Evolutionary conservation across 2,888 invertebrate species (phyloP).

Genomic region (Cantharis rufa): DNA sequence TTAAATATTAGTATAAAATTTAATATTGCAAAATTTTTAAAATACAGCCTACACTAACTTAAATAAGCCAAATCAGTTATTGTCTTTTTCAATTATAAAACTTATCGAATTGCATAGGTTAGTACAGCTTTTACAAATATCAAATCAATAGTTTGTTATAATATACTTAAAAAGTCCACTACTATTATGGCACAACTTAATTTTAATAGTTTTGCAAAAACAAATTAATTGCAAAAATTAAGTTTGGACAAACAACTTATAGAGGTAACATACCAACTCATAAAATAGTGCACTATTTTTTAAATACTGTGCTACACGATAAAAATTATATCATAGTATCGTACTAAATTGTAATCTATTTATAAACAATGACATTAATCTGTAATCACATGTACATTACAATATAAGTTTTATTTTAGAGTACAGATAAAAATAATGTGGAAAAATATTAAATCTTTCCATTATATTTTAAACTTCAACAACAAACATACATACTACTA

Average conservation of each 20-base stretch:
- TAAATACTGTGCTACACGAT: not conserved
- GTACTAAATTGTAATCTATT: not conserved
- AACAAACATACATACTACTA: not conserved
- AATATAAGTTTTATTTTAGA: not conserved
- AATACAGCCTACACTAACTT: not conserved
- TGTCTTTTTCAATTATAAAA: not conserved
- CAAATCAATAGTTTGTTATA: not conserved
- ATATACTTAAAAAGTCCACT: not conserved
- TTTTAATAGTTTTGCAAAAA: not conserved
- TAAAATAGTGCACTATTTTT: not conserved
- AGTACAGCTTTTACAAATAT: not conserved
- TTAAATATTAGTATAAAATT: not conserved
- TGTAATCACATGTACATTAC: not conserved
- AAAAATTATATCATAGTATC: not conserved
- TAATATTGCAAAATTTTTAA: not conserved
- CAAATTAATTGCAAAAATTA: not conserved
- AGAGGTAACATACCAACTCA: not conserved
- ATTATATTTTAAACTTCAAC: not conserved
- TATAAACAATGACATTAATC: not conserved
- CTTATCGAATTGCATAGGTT: not conserved
- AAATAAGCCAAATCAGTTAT: not conserved
- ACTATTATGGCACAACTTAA: conserved; percentile 1
- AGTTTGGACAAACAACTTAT: not conserved
- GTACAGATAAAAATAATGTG: not conserved
- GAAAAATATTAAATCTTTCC: not conserved